Evolutionary conservation across 2,888 invertebrate genomes (phyloP).

Genomic region (Doris montereyensis): DNA sequence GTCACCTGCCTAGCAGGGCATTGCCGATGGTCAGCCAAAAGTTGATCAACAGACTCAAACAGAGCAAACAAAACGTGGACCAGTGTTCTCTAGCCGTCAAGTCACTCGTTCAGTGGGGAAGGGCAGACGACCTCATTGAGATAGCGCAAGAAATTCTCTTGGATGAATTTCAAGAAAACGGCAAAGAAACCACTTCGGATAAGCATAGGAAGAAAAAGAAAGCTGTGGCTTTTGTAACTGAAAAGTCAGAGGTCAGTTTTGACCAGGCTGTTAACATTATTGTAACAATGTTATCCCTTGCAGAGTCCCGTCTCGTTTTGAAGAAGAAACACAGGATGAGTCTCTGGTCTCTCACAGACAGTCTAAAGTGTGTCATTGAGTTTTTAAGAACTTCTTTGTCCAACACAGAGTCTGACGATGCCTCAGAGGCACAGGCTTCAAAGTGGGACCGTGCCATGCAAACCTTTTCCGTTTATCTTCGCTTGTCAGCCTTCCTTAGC

Average conservation of each 20-base stretch:
- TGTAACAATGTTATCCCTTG: slow-evolving; percentile 12
- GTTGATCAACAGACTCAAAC: slow-evolving; percentile 24
- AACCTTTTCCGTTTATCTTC: too few species aligned
- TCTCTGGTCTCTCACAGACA: too few species aligned
- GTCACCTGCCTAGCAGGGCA: slow-evolving; percentile 56
- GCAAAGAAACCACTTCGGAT: neutral
- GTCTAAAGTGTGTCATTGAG: too few species aligned
- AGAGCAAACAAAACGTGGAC: neutral
- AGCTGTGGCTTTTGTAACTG: slow-evolving; percentile 1
- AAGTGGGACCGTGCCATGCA: too few species aligned
- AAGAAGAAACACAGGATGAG: slow-evolving; percentile 12
- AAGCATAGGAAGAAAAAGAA: neutral
- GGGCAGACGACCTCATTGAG: slow-evolving; percentile 18
- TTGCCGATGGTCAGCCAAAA: slow-evolving; percentile 49
- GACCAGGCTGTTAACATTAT: neutral
- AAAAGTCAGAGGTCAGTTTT: neutral
- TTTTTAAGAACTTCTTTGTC: too few species aligned
- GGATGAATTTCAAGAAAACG: neutral
- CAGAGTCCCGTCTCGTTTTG: slow-evolving; percentile 31
- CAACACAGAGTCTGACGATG: too few species aligned
- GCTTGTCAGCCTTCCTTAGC: too few species aligned
- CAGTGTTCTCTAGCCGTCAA: neutral
- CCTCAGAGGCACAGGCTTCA: too few species aligned
- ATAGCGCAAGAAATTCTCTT: slow-evolving; percentile 10
- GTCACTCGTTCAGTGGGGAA: slow-evolving; percentile 36